Conservation (phyloP, 2,888 invertebrate genomes). For the Meghimatium bilineatum region DNA sequence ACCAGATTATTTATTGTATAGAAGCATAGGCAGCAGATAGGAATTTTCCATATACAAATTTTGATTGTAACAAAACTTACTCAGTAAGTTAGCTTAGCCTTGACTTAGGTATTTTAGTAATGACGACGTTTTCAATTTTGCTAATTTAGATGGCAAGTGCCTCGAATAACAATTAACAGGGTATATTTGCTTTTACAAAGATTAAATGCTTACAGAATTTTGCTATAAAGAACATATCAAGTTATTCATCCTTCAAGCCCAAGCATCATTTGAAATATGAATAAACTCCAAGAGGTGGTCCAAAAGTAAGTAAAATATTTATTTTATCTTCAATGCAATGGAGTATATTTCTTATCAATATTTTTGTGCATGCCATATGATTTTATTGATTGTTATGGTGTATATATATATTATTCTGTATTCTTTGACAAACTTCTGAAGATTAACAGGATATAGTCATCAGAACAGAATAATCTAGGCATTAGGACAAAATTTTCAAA, state of each 20-base stretch:
- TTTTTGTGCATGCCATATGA: too few relatives aligned
- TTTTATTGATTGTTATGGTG: too few relatives aligned
- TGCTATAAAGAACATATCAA: background rate
- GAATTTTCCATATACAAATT: background rate
- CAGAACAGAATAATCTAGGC: too few relatives aligned
- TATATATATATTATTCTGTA: too few relatives aligned
- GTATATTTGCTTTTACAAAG: background rate
- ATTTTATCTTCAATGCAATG: too few relatives aligned
- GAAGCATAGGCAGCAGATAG: background rate
- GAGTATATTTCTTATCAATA: too few relatives aligned
- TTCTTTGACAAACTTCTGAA: too few relatives aligned
- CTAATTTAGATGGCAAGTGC: too few relatives aligned
- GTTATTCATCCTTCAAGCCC: background rate
- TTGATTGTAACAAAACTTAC: background rate
- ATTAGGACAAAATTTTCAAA: too few relatives aligned
- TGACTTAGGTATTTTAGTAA: too few relatives aligned
- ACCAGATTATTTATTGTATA: background rate
- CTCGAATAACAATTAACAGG: background rate
- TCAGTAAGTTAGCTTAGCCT: too few relatives aligned
- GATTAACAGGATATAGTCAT: too few relatives aligned
- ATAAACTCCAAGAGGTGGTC: constrained; percentile 44
- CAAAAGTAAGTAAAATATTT: constrained; percentile 41
- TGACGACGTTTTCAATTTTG: background rate
- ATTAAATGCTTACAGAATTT: background rate
- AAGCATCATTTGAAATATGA: constrained; percentile 25